A percentile compares a stretch with the other conserved stretches of the same genome.
phyloP scores from a whole-genome alignment of 2,113 vertebrate species.

The Eira barbara region DNA sequence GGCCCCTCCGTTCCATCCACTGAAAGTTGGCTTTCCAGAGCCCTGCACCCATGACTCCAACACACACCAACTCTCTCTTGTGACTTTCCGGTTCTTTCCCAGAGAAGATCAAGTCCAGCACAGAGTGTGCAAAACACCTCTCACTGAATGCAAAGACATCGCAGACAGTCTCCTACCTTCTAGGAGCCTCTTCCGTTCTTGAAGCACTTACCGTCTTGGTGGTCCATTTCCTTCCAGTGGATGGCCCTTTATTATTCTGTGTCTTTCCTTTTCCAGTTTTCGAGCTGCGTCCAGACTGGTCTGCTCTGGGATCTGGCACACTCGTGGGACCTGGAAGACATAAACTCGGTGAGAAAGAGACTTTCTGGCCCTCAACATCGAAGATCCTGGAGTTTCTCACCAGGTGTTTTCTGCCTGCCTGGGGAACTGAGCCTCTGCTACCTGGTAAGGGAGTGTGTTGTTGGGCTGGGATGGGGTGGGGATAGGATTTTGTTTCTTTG shows the following conservation, averaged over 20 bases:
- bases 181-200: not conserved
- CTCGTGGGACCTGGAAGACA: not conserved
- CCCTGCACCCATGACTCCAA: not conserved
- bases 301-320: not conserved
- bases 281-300: not conserved
- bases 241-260: not conserved
- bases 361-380: not conserved
- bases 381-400: not conserved
- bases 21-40: fast-evolving
- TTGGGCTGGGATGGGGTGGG: too few species aligned
- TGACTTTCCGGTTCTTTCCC: not conserved
- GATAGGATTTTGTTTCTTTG: not conserved
- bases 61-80: not conserved
- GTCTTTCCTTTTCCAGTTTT: not conserved
- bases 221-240: not conserved
- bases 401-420: not conserved
- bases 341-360: not conserved
- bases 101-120: too few species aligned
- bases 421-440: not conserved
- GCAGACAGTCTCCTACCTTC: not conserved
- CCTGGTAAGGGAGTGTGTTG: not conserved
- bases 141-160: not conserved
- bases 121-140: fast-evolving
- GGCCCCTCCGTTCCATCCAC: too few species aligned
- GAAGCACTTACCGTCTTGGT: not conserved